Base-by-base conservation (phyloP, 92 coral and sea anemone genomes). In the Palythoa grandiflora region DNA sequence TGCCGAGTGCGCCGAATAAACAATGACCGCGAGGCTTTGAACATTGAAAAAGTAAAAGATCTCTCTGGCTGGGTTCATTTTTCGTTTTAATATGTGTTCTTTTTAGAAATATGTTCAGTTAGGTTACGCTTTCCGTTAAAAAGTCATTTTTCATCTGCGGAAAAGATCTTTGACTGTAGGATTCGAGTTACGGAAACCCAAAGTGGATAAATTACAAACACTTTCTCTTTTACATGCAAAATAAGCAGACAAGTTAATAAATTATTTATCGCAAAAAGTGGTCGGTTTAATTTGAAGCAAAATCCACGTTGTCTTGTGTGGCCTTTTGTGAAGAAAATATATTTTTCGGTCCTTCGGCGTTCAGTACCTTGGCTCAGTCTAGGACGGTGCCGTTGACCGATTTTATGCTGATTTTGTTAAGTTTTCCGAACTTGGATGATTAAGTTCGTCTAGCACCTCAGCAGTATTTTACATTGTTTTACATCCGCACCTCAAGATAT, bases 201-300 rank as follows among this genome's bases (percentile, higher is more conserved):
- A 37, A 59, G 63, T 80, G 9, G 44, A 80, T 63, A 38, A 38
- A 80, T 81, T 66, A 81, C 86, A 81, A 83, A 60, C 55, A 78
- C 92, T 88, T 90, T 88, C 93, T 77, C 93, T 91, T 88, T 88
- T 88, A 68, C 88, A 91, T 88, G 86, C 89, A 88, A 88, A 79
- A 84, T 85, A 76, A 91, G 87, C 75, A 83, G 85, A 88, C 83
- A 38, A 77, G 76, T 81, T 53, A 47, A 91, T 91, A 75, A 91
- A 91, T 91, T 60, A 91, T 91, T 91, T 71, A 91, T 88, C 75
- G 77, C 80, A 71, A 51, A 60, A 75, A 84, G 74, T 84, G 74
- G 88, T 79, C 87, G 84, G 84, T 76, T 55, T 55, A 87, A 71
- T 66, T 80, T 75, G 79, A 74, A 87, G 91, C 66, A 16, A 87